phyloP scores from a whole-genome alignment of 2,797 vertebrate species.

The Natrix natrix region DNA sequence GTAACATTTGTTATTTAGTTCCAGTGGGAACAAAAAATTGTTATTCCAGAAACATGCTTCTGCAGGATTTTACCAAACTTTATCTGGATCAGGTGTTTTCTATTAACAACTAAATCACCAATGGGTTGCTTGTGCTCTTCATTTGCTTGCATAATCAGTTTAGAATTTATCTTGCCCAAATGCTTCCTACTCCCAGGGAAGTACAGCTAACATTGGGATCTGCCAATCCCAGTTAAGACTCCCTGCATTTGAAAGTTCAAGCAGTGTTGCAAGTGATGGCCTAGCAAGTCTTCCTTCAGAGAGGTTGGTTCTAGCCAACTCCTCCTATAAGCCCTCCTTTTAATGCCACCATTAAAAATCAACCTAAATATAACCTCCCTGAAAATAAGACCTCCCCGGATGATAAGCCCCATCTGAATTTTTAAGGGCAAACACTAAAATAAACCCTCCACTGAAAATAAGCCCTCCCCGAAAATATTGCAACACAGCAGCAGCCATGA shows the following conservation, averaged over 20 bases:
- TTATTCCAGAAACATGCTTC: neutral
- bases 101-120: neutral
- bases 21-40: neutral
- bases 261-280: neutral
- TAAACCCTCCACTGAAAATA: too few relatives aligned
- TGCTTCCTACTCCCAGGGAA: neutral
- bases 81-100: neutral
- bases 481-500: too few relatives aligned
- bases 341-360: slow-evolving; percentile 10
- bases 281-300: neutral
- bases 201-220: neutral
- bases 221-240: neutral
- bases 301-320: slow-evolving; percentile 13
- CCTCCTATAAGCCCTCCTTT: neutral
- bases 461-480: too few relatives aligned
- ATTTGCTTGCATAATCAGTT: neutral
- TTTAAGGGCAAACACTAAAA: too few relatives aligned
- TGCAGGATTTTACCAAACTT: neutral
- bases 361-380: neutral
- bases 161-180: neutral
- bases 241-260: neutral
- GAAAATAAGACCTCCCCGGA: too few relatives aligned
- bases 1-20: neutral
- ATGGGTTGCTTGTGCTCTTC: neutral
- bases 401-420: too few relatives aligned